Base-by-base conservation (phyloP, 2,888 invertebrate species). In the Capitulum mitella region DNA sequence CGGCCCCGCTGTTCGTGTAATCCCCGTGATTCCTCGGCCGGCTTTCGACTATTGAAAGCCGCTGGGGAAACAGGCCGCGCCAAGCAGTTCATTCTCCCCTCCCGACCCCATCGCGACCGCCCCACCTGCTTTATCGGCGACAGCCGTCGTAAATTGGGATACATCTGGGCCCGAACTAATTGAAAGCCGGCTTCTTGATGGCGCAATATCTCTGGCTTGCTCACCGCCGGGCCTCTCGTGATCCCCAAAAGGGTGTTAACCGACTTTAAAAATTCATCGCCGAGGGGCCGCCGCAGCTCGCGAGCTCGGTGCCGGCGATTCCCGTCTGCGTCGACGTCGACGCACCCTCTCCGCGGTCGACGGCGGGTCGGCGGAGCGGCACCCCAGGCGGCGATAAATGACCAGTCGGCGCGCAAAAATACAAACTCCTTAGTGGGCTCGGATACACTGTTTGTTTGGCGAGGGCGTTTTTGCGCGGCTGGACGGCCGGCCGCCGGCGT, bases 321-420 rank as follows among this genome's bases (percentile, higher is more conserved):
- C 43, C 6, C 43, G 5, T 12, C 43, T 12, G 43, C 12, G 43
- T 43, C 43, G 43, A 5, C 43, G 43, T 43, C 43, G 43, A 5
- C 43, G 43, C 43, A n/a, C n/a, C n/a, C n/a, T n/a, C n/a, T n/a
- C n/a, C n/a, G n/a, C 51, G 3, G 51, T 51, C 51, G 51, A 22
- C 19, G 51, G 10, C 19, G 12, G 22, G 14, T 8, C 54, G 54
- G 2, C 54, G n/a, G 26, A 26, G 26, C 54, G n/a, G 16, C 26
- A n/a, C 0, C 89, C 90, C 29, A 90, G 91, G 78, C 89, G 90
- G 78, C 90, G 91, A 78, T 94, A 95, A 80, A 95, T 95, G 85
- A 92, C 95, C 92, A 91, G 91, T 86, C 93, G 93, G 37, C 94
- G 95, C 82, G 95, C 95, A 85, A 95, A 95, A 0, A 96, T 93